Percentiles rank a stretch among this genome's conserved stretches.
Evolutionary conservation across 2,113 vertebrate species (phyloP).

Genomic region (Heterotis niloticus): DNA sequence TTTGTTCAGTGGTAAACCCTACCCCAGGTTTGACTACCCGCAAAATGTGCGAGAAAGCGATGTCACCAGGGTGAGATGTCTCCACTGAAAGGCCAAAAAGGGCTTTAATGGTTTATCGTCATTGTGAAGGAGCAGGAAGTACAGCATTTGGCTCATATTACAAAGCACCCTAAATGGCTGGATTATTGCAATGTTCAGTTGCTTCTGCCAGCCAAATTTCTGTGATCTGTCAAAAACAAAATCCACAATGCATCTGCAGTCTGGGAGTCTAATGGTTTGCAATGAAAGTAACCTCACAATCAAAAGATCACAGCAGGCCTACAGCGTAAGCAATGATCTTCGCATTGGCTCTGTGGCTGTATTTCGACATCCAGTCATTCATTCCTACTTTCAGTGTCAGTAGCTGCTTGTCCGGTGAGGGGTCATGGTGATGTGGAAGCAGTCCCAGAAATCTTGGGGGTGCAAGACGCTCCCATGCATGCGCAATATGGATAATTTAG

Average conservation of each 20-base stretch:
- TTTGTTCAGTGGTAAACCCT: no score
- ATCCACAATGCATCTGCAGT: neutral
- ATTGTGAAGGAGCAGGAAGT: neutral
- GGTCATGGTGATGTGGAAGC: no score
- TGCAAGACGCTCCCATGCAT: no score
- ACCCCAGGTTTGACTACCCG: neutral
- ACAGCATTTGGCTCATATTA: neutral
- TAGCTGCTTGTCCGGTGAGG: no score
- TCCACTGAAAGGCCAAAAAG: conserved; percentile 35
- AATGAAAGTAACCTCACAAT: neutral
- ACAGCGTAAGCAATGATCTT: no score
- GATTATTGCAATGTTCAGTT: neutral
- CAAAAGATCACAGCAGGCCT: neutral
- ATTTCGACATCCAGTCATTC: no score
- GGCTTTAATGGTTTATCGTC: conserved; percentile 59
- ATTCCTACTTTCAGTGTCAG: no score
- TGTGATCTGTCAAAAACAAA: neutral
- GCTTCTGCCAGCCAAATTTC: neutral
- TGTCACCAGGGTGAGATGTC: conserved; percentile 35
- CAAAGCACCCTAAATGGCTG: conserved; percentile 3
- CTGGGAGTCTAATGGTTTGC: neutral
- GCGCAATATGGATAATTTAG: no score
- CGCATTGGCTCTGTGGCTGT: no score
- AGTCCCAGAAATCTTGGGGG: no score
- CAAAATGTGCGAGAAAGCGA: conserved; percentile 39